These are phyloP conservation scores for Carassius gibelio DNA, from an alignment of 2,113 vertebrate species.

Conservation along the genomic window DNA sequence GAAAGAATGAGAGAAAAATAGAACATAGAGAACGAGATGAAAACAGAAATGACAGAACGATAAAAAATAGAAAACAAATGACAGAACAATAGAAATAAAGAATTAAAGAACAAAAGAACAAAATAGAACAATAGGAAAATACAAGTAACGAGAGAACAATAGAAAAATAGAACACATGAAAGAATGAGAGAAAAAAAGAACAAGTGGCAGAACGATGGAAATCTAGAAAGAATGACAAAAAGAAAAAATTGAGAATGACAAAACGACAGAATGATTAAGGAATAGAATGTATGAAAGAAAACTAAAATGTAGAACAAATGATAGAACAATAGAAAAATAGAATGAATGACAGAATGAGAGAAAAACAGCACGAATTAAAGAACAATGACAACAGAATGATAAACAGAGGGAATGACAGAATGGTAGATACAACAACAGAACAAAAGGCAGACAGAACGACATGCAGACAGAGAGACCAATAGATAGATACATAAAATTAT, in stretches of 20 bases:
- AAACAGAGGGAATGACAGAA: neutral
- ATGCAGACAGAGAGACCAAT: neutral
- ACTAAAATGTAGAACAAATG: neutral
- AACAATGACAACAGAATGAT: neutral
- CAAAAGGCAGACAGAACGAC: no score
- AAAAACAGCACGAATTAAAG: neutral
- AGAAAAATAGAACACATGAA: no score
- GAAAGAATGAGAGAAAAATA: neutral
- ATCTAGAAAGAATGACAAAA: neutral
- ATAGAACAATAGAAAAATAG: neutral
- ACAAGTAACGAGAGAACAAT: neutral
- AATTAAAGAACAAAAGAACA: neutral
- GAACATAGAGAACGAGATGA: no score
- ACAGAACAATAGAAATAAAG: accelerated
- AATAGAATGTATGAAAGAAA: neutral
- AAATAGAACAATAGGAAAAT: neutral
- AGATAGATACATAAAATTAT: neutral
- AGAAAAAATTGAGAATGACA: no score
- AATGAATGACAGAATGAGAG: neutral
- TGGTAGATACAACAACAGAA: neutral
- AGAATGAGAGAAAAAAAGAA: neutral
- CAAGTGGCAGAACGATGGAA: no score
- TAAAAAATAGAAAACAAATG: neutral
- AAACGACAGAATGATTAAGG: neutral
- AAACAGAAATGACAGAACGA: neutral